A percentile compares a stretch with the other conserved stretches of the same genome.
Evolutionary conservation across 1,140 invertebrate species (phyloP).

Genomic region (Geopemphigus sp.): DNA sequence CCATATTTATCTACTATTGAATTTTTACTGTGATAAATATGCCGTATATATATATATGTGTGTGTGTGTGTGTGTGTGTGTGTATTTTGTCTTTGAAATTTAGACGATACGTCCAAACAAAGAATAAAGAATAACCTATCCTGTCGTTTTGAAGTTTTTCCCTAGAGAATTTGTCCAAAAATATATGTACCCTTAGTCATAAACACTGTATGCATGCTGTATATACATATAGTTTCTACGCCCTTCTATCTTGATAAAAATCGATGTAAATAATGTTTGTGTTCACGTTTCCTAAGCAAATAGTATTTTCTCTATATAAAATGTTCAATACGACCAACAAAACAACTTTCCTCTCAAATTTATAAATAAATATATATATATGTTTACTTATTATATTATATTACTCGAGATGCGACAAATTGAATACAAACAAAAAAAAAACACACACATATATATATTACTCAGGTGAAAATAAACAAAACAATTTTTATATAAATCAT

Average conservation of each 20-base stretch:
- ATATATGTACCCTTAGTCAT: conserved; percentile 32
- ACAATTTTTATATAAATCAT: no score
- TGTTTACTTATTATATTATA: no score
- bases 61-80: no score
- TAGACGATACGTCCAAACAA: conserved; percentile 14
- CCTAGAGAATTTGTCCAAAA: conserved; percentile 3
- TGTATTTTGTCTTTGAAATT: neutral
- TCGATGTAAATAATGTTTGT: conserved; percentile 30
- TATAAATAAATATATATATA: no score
- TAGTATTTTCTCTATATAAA: neutral
- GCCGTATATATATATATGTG: no score
- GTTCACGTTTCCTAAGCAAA: neutral
- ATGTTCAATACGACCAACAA: neutral
- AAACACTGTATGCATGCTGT: neutral
- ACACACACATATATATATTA: no score
- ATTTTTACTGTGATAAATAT: no score
- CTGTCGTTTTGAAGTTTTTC: neutral
- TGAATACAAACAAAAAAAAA: no score
- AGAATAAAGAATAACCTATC: neutral
- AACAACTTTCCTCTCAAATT: neutral
- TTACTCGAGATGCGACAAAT: no score
- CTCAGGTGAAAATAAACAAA: no score
- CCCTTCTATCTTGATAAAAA: conserved; percentile 22
- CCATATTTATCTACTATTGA: no score
- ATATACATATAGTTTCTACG: neutral